Conservation (phyloP, 2,113 vertebrate genomes). For the Amphilophus citrinellus region DNA sequence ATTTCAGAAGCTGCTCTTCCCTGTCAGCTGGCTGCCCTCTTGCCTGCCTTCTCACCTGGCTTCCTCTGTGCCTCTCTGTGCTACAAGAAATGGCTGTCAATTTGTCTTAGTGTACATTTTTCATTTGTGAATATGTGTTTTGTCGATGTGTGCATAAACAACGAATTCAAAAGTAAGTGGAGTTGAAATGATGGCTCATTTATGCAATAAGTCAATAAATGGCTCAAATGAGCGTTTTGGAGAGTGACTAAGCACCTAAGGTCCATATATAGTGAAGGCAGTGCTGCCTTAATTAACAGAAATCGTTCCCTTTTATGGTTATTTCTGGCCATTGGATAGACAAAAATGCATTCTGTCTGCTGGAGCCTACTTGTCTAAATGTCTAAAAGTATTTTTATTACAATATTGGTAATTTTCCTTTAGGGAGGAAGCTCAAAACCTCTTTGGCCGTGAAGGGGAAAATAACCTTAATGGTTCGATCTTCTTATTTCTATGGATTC, state of each 20-base stretch:
- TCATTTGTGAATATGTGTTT: neutral
- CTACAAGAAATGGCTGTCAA: neutral
- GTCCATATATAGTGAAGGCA: neutral
- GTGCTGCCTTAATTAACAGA: neutral
- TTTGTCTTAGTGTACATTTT: conserved; percentile 12
- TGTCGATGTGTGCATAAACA: neutral
- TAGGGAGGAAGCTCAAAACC: neutral
- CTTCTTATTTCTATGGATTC: neutral
- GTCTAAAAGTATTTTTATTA: neutral
- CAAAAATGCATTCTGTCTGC: too few relatives aligned
- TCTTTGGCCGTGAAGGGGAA: neutral
- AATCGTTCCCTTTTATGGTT: neutral
- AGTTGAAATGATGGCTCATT: neutral
- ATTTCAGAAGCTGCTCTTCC: conserved; percentile 49
- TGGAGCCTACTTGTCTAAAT: neutral
- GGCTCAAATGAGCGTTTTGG: neutral
- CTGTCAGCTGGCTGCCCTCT: conserved; percentile 45
- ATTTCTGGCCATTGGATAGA: too few relatives aligned
- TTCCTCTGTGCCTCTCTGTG: neutral
- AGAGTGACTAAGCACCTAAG: neutral
- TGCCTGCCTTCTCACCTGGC: conserved; percentile 31
- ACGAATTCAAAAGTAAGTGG: neutral
- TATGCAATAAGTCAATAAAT: neutral
- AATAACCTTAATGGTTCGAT: neutral
- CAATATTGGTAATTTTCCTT: neutral